Evolutionary conservation across 1,140 invertebrate species (phyloP).

Genomic region (Danaus plexippus): DNA sequence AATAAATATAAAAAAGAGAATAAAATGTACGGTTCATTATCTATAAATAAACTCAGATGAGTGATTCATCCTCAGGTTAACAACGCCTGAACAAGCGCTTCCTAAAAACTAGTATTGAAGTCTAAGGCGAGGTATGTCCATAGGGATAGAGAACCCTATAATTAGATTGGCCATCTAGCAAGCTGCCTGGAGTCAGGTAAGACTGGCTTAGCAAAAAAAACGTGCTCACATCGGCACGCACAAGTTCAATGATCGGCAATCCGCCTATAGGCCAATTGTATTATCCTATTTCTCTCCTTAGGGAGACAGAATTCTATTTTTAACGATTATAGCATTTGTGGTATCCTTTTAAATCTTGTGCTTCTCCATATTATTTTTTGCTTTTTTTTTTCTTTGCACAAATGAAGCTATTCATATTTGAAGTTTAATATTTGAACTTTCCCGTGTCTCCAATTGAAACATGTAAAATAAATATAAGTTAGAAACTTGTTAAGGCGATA

Average conservation of each 20-base stretch:
- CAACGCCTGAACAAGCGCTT: constrained; percentile 6
- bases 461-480: constrained; percentile 46
- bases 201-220: constrained; percentile 53
- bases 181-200: constrained; percentile 36
- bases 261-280: constrained; percentile 25
- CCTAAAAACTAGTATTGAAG: constrained; percentile 34
- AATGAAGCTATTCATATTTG: constrained; percentile 47
- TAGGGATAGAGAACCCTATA: constrained; percentile 42
- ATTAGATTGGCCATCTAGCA: constrained; percentile 54
- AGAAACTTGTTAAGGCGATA: constrained; percentile 22
- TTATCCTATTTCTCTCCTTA: constrained; percentile 23
- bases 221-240: constrained; percentile 36
- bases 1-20: too few species aligned
- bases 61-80: too few species aligned
- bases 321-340: too few species aligned
- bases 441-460: constrained; percentile 64
- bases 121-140: constrained; percentile 22
- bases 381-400: background rate
- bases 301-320: constrained; percentile 7
- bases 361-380: too few species aligned
- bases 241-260: constrained; percentile 45
- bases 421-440: constrained; percentile 61
- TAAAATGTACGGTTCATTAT: too few species aligned
- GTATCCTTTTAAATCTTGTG: too few species aligned
- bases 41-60: too few species aligned